Evolutionary conservation across 2,888 invertebrate species (phyloP).

Genomic region (Hemicrepidius hirtus): DNA sequence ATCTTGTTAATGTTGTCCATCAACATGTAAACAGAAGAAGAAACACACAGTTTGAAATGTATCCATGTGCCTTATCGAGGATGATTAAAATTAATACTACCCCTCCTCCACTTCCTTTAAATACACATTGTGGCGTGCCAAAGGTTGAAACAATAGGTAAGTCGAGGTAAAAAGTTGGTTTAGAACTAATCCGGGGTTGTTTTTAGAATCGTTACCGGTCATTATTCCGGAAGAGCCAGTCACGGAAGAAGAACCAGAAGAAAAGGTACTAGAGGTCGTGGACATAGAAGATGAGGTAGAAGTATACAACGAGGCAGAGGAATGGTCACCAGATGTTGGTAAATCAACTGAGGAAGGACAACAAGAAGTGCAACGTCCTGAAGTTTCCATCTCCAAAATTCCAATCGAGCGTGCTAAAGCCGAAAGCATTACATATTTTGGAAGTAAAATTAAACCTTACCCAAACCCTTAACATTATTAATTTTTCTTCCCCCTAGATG

Average conservation of each 20-base stretch:
- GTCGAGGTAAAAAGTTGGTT: not conserved
- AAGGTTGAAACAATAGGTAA: not conserved
- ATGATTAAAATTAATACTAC: slow-evolving; percentile 60
- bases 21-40: slow-evolving; percentile 56
- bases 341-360: too few relatives aligned
- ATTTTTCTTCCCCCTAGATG: slow-evolving; percentile 51
- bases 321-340: slow-evolving; percentile 46
- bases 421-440: slow-evolving; percentile 61
- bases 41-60: slow-evolving; percentile 51
- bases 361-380: too few relatives aligned
- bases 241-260: not conserved
- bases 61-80: slow-evolving; percentile 62
- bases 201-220: not conserved
- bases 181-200: not conserved
- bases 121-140: slow-evolving; percentile 26
- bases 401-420: slow-evolving; percentile 55
- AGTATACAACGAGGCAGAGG: slow-evolving; percentile 36
- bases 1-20: slow-evolving; percentile 61
- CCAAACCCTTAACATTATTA: not conserved
- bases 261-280: not conserved
- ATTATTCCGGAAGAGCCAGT: not conserved
- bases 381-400: slow-evolving; percentile 35
- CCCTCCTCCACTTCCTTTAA: slow-evolving; percentile 56
- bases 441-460: slow-evolving; percentile 47
- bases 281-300: slow-evolving; percentile 47